These are phyloP conservation scores for Scleropages formosus DNA, from an alignment of 2,797 vertebrate genomes.

Conservation along the genomic window DNA sequence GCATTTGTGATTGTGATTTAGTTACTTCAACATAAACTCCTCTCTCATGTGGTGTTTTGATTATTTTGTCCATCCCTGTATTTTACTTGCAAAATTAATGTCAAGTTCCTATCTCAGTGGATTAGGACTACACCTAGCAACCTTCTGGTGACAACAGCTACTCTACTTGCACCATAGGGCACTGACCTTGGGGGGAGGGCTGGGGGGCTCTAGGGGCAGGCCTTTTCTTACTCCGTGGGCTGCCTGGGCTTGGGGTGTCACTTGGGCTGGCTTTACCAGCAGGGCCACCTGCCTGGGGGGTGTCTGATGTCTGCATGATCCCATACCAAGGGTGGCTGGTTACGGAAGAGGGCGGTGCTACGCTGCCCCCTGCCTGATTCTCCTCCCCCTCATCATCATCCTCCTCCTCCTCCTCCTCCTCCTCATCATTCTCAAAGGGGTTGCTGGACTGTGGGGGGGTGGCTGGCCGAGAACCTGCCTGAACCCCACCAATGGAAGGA, in stretches of 20 bases:
- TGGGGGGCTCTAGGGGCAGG: slow-evolving; percentile 80
- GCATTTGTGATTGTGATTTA: no score
- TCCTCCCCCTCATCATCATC: slow-evolving; percentile 46
- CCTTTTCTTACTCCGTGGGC: slow-evolving; percentile 79
- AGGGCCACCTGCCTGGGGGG: slow-evolving; percentile 30
- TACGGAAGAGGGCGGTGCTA: slow-evolving; percentile 51
- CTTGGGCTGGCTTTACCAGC: slow-evolving; percentile 65
- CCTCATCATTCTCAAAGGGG: slow-evolving; percentile 85
- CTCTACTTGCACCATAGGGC: not conserved
- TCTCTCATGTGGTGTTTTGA: no score
- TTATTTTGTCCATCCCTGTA: no score
- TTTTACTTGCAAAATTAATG: no score
- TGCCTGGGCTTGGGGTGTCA: slow-evolving; percentile 61
- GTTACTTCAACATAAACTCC: no score
- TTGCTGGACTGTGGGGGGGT: slow-evolving; percentile 74
- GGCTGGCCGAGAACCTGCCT: slow-evolving; percentile 47
- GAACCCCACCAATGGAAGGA: slow-evolving; percentile 78
- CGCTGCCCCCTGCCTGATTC: slow-evolving; percentile 50
- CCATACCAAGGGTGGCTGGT: slow-evolving; percentile 89
- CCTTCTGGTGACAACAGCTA: not conserved
- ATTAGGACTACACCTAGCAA: not conserved
- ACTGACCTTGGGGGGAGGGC: slow-evolving; percentile 75
- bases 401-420: slow-evolving; percentile 56
- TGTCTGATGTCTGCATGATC: slow-evolving; percentile 67
- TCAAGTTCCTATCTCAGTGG: no score